Conservation (phyloP, 2,797 vertebrate species). For the Amblyopsis hoosieri region DNA sequence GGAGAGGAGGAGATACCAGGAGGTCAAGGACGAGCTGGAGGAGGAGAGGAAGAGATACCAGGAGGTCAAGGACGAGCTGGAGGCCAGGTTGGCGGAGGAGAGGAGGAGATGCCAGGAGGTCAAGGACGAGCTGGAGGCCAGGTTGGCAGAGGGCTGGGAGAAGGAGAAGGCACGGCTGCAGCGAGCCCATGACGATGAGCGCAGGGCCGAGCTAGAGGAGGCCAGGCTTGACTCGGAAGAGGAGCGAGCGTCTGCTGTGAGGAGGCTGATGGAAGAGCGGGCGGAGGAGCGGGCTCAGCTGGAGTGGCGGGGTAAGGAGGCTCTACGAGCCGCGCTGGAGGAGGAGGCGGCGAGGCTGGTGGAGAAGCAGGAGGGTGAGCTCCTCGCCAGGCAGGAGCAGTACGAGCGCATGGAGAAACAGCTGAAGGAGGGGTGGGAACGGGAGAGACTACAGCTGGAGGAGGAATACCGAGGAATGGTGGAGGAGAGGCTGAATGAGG, state of each 20-base stretch:
- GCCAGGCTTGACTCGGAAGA: conserved; percentile 45
- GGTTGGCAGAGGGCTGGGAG: conserved; percentile 52
- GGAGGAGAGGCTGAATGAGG: conserved; percentile 59
- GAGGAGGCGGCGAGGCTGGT: conserved; percentile 39
- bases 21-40: no score
- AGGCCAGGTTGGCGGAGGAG: conserved; percentile 21
- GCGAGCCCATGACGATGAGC: conserved; percentile 47
- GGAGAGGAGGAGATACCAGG: conserved; percentile 51
- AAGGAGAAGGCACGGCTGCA: conserved; percentile 53
- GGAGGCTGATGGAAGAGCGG: conserved; percentile 54
- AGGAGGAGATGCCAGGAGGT: conserved; percentile 27
- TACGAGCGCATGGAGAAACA: conserved; percentile 56
- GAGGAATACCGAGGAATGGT: conserved; percentile 68
- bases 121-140: conserved; percentile 41
- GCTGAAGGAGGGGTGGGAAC: conserved; percentile 62
- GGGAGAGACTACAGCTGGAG: conserved; percentile 63
- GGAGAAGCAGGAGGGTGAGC: conserved; percentile 34
- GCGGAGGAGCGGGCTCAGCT: conserved; percentile 46
- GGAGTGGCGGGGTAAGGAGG: conserved; percentile 42
- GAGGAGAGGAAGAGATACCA: conserved; percentile 43
- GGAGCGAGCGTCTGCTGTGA: conserved; percentile 52
- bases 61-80: no score
- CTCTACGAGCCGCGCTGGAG: conserved; percentile 23
- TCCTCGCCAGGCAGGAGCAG: conserved; percentile 32
- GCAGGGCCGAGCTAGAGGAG: conserved; percentile 62